Evolutionary conservation across 2,888 invertebrate species (phyloP), one percentile per base, ranked within the genome.

Genomic region (Invenusta paracnida): DNA sequence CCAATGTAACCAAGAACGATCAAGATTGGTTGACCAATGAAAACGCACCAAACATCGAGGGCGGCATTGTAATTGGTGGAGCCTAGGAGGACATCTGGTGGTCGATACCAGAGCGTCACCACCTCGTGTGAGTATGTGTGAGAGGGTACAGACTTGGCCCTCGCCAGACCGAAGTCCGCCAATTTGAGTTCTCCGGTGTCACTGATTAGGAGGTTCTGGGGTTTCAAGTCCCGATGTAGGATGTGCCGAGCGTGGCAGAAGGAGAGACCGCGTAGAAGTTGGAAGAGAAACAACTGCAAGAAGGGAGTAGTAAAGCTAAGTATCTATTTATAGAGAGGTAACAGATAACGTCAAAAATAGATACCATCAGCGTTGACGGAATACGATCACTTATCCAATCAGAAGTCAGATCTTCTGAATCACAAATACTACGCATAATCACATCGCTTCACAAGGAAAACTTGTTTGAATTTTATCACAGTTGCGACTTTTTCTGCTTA

Each of bases 21-120:
- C n/a, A n/a, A n/a, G n/a, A n/a, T n/a, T n/a, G n/a, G n/a, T n/a
- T n/a, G n/a, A n/a, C n/a, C n/a, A n/a, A 13, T 25, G 5, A 13
- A 29, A 31, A 88, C 92, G 89, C 89, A 93, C 94, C 94, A 94
- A 93, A 94, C 93, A 90, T 94, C 94, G 83, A 94, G 92, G 67
- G 93, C 93, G 0, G 93, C 93, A 79, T 93, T 93, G 89, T 94
- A 94, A 88, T 93, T 93, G 1, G 98, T 98, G 89, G 96, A 97
- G 88, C 99, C 98, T 87, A 99, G 94, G 67, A 99, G 94, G 30
- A 99, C 98, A 92, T 99, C 99, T 86, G 99, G 99, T 87, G 99
- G 98, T 90, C 98, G 94, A 92, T 99, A 99, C 98, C 98, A 98
- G 88, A 98, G 93, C 87, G 98, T 98, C 88, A 98, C 98, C n/a